These are phyloP conservation scores for Peromyscus nudipes DNA, from an alignment of 2,797 vertebrate species.

Conservation along the genomic window DNA sequence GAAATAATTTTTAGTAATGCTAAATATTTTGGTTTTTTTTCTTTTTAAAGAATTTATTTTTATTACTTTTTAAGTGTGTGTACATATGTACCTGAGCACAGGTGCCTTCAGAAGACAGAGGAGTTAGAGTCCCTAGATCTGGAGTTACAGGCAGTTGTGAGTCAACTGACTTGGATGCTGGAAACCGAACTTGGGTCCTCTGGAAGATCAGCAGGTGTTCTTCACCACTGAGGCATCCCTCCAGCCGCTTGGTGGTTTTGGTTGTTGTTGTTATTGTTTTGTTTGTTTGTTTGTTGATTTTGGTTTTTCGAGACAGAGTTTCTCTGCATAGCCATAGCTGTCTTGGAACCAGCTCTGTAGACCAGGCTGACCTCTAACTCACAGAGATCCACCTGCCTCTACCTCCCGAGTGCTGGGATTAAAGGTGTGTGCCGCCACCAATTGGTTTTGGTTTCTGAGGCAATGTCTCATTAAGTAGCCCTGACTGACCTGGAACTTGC, in stretches of 20 bases:
- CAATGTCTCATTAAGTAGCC: neutral
- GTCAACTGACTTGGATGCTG: neutral
- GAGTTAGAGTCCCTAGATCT: neutral
- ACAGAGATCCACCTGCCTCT: neutral
- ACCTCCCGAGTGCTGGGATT: neutral
- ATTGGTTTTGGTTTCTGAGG: neutral
- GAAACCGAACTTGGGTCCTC: neutral
- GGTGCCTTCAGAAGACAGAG: neutral
- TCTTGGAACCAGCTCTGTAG: neutral
- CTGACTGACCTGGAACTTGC: neutral
- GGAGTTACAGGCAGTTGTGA: neutral
- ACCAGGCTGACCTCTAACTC: neutral
- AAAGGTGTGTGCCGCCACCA: neutral
- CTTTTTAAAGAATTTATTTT: neutral
- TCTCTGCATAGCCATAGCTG: neutral
- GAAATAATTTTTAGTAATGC: conserved; percentile 47
- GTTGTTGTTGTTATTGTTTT: neutral
- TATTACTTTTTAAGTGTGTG: too few species aligned
- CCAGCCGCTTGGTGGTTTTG: neutral
- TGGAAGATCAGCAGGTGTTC: neutral
- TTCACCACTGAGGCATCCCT: neutral
- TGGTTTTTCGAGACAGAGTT: neutral
- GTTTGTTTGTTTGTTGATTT: too few species aligned
- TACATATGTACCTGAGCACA: neutral
- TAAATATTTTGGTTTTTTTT: neutral